phyloP scores from a whole-genome alignment of 2,113 vertebrate species.

The Thalassarche chlororhynchos region DNA sequence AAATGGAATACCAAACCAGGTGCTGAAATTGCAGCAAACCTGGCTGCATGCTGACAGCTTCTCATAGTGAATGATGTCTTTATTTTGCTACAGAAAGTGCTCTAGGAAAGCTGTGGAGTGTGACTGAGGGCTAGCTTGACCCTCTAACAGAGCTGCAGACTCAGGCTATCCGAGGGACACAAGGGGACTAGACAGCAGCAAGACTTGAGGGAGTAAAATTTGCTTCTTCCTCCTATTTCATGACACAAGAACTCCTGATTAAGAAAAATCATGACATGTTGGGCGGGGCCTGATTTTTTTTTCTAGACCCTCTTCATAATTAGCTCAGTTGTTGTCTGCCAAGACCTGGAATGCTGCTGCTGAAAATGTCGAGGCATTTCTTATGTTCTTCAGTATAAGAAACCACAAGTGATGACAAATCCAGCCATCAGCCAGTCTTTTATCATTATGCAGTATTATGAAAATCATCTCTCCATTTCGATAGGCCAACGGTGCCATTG shows the following conservation, averaged over 20 bases:
- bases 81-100: not conserved
- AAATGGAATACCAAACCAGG: not conserved
- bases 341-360: not conserved
- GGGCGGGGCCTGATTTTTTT: not conserved
- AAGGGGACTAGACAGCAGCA: not conserved
- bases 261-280: not conserved
- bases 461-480: not conserved
- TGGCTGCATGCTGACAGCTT: not conserved
- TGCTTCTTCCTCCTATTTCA: not conserved
- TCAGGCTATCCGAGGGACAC: not conserved
- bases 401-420: slow-evolving; percentile 13
- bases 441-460: slow-evolving; percentile 10
- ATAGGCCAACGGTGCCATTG: not conserved
- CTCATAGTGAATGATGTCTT: not conserved
- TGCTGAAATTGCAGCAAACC: not conserved
- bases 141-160: not conserved
- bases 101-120: not conserved
- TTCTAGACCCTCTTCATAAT: not conserved
- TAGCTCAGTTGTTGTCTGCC: not conserved
- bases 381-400: not conserved
- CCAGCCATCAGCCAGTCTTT: not conserved
- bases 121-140: not conserved
- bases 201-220: not conserved
- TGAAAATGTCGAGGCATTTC: not conserved
- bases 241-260: not conserved